Conservation (phyloP, 1,140 invertebrate species). For the Drosophila lacteicornis region DNA sequence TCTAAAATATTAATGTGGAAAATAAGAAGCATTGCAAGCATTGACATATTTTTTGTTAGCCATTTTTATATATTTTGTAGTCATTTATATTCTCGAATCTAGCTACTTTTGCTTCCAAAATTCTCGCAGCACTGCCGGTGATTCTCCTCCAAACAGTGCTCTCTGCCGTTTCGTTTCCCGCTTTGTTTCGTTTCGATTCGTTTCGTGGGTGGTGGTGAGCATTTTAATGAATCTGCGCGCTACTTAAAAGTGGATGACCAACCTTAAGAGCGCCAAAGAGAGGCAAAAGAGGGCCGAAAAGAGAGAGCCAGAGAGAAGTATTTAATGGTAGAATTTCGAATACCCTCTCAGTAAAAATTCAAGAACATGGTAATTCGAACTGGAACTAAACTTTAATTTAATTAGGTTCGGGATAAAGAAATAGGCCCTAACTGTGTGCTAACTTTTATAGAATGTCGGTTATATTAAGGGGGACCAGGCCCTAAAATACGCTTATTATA, state of each 20-base stretch:
- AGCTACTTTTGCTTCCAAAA: background rate
- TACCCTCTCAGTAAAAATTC: background rate
- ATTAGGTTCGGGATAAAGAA: background rate
- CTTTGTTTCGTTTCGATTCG: constrained; percentile 16
- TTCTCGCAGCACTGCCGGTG: background rate
- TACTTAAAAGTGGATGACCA: constrained; percentile 21
- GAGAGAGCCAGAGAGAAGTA: background rate
- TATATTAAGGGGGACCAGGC: no score
- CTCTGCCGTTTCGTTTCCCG: background rate
- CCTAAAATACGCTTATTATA: no score
- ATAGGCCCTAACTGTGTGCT: no score
- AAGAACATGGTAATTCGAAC: background rate
- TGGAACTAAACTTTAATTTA: background rate
- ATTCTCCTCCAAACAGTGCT: background rate
- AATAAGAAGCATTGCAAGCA: no score
- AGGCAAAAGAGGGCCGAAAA: background rate
- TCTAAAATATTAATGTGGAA: background rate
- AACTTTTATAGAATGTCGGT: no score
- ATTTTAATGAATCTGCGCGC: background rate
- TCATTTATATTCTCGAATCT: background rate
- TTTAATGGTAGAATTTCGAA: background rate
- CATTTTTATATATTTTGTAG: no score
- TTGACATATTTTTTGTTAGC: no score
- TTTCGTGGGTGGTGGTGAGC: constrained; percentile 16
- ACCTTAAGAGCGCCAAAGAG: background rate